A percentile compares a stretch with the other conserved stretches of the same genome.
phyloP scores from a whole-genome alignment of 1,140 invertebrate species.

The Eriosoma lanigerum region DNA sequence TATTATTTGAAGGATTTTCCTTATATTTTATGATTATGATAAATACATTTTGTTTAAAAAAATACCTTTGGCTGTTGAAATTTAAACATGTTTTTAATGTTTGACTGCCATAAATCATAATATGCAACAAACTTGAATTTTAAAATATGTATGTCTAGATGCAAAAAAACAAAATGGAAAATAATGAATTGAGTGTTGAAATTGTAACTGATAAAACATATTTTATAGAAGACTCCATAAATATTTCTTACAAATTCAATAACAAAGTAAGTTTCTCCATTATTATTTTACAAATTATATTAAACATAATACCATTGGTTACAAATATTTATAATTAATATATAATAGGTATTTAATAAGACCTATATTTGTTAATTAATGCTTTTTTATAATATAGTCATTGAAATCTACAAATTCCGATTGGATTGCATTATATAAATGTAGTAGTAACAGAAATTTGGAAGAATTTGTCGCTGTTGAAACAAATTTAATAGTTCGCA shows the following conservation, averaged over 20 bases:
- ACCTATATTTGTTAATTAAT: too few relatives aligned
- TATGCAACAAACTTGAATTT: too few relatives aligned
- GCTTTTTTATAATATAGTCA: neutral
- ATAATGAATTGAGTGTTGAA: slow-evolving; percentile 1
- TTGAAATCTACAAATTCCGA: slow-evolving; percentile 7
- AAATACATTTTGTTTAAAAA: too few relatives aligned
- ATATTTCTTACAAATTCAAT: slow-evolving; percentile 28
- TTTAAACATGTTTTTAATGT: too few relatives aligned
- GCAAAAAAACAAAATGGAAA: slow-evolving; percentile 29
- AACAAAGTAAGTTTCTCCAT: slow-evolving; percentile 1
- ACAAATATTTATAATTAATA: too few relatives aligned
- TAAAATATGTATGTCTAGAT: neutral
- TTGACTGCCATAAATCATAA: too few relatives aligned
- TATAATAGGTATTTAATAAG: too few relatives aligned
- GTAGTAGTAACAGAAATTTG: slow-evolving; percentile 31
- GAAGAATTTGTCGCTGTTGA: slow-evolving; percentile 38
- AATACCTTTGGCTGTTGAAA: too few relatives aligned
- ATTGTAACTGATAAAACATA: slow-evolving; percentile 22
- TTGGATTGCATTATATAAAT: slow-evolving; percentile 43
- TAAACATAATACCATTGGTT: too few relatives aligned
- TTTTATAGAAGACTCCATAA: neutral
- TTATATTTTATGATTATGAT: too few relatives aligned
- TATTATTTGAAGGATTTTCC: too few relatives aligned
- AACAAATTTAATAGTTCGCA: slow-evolving; percentile 13
- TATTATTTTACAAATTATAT: too few relatives aligned